Evolutionary conservation across 2,113 vertebrate genomes (phyloP), one percentile per base, ranked within the genome.

Genomic region (Copsychus sechellarum): DNA sequence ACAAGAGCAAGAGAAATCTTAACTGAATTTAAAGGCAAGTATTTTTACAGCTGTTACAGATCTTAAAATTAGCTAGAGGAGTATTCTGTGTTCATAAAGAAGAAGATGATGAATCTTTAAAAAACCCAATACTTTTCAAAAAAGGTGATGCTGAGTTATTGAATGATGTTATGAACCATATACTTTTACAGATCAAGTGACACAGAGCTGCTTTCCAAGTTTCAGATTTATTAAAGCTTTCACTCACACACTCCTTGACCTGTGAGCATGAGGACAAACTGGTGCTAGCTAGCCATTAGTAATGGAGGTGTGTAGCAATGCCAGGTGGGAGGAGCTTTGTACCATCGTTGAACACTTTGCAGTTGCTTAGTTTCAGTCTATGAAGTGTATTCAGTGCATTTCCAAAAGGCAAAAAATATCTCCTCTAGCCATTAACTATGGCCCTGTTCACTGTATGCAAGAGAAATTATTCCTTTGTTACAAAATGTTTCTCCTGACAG

Each of bases 1-100:
- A 81, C 87, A 95, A 91, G 47, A 86, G 38, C 36, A 88, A 95
- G 71, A 81, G 45, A 95, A 96, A 94, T 45, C 50, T 66, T 64
- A 86, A 81, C 48, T 67, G 12, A 42, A 71, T 76, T 67, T 84
- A 22, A 33, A 80, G 54, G 12, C 19, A 82, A 42, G 33, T 22
- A 28, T 51, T 94, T 84, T 69, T 82, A 77, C 15, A 64, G 42
- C 3, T 34, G 12, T 45, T 86, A 25, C 25, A 64, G 50, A 57
- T 42, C 54, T 87, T 66, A 62, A 90, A 88, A 87, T 73, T 33
- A 70, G 18, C 8, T 66, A 78, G 34, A 70, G 12, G 9, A 81
- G 76, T 25, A 76, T 36, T 53, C 17, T 45, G 4, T 6, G 1
- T 36, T 88, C 40, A 54, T n/a, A 91, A 83, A 40, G 34, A 6